phyloP scores from a whole-genome alignment of 2,888 invertebrate genomes.

The Sycophila texana region DNA sequence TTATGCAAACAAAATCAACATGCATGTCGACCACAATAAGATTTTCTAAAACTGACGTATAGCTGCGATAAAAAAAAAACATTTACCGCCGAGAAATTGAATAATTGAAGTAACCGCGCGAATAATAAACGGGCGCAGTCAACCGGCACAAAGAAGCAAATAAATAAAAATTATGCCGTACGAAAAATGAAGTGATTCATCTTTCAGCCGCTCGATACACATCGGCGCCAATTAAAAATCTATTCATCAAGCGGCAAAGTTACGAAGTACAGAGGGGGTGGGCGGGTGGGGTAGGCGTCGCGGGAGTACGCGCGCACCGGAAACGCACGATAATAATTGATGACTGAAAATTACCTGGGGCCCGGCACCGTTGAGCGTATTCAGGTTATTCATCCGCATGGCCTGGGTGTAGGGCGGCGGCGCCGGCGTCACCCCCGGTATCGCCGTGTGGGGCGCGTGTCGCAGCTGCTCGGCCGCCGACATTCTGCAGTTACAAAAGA shows the following conservation, averaged over 20 bases:
- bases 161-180: background rate
- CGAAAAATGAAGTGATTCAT: slow-evolving; percentile 15
- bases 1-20: too few species aligned
- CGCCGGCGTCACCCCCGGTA: slow-evolving; percentile 88
- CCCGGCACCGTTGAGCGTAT: slow-evolving; percentile 76
- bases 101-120: too few species aligned
- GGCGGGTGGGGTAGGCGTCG: background rate
- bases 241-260: slow-evolving; percentile 35
- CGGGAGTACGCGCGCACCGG: background rate
- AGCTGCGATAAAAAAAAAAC: too few species aligned
- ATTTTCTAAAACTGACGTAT: too few species aligned
- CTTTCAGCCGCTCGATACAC: background rate
- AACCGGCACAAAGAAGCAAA: too few species aligned
- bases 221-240: slow-evolving; percentile 36
- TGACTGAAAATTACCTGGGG: slow-evolving; percentile 76
- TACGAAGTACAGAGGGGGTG: background rate
- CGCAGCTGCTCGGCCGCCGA: slow-evolving; percentile 82
- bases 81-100: too few species aligned
- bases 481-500: slow-evolving; percentile 73
- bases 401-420: slow-evolving; percentile 84
- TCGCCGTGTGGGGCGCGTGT: slow-evolving; percentile 77
- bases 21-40: too few species aligned
- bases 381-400: slow-evolving; percentile 77
- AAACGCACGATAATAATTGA: slow-evolving; percentile 43
- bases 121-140: too few species aligned